Conservation (phyloP, 2,113 vertebrate genomes). For the Prietella phreatophila region DNA sequence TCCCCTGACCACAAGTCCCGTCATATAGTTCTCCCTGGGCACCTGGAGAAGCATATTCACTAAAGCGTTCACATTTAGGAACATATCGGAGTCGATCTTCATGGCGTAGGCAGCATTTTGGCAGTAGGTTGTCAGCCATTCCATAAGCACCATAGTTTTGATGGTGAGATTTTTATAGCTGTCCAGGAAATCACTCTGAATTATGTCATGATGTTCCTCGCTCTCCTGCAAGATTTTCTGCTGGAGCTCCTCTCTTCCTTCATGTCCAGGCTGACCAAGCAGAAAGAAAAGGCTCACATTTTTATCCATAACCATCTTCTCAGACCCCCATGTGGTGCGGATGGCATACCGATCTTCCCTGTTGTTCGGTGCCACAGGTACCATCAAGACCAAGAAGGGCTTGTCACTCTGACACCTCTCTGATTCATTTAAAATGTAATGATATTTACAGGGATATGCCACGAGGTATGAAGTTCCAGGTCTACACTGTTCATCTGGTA, state of each 20-base stretch:
- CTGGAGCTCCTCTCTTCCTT: not conserved
- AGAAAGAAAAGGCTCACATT: constrained; percentile 66
- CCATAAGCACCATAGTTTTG: constrained; percentile 80
- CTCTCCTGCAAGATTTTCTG: constrained; percentile 67
- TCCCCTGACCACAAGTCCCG: constrained; percentile 16
- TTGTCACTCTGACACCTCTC: constrained; percentile 53
- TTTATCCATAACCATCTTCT: constrained; percentile 56
- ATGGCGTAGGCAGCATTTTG: constrained; percentile 68
- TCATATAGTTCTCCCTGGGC: constrained; percentile 46
- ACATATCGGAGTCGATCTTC: constrained; percentile 76
- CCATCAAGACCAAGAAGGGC: constrained; percentile 73
- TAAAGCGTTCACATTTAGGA: constrained; percentile 71
- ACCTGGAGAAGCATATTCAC: constrained; percentile 33
- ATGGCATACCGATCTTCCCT: constrained; percentile 45
- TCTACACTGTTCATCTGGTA: not conserved
- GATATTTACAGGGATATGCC: constrained; percentile 65
- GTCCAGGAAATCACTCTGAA: constrained; percentile 80
- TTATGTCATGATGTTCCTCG: constrained; percentile 62
- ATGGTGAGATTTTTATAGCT: constrained; percentile 80
- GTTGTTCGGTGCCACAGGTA: constrained; percentile 65
- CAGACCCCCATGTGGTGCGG: constrained; percentile 69
- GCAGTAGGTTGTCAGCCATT: constrained; percentile 77
- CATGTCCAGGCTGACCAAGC: constrained; percentile 52
- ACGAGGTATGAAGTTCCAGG: constrained; percentile 51
- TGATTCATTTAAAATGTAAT: constrained; percentile 65